These are phyloP conservation scores for Masticophis lateralis DNA, from an alignment of 2,797 vertebrate species.

Conservation along the genomic window DNA sequence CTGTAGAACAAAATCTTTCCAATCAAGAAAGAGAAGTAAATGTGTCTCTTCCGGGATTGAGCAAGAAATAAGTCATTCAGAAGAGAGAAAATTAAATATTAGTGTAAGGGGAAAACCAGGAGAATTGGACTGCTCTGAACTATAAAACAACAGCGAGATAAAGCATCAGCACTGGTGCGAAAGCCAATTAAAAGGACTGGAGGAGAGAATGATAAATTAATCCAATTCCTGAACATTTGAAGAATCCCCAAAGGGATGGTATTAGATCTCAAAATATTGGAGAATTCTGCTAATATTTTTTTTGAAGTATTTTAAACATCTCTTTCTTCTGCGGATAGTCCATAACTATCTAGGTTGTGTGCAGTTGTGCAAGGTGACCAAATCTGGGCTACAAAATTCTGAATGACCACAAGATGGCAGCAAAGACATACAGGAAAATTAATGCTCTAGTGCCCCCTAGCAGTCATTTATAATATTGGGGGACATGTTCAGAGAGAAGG, in stretches of 20 bases:
- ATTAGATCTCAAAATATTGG: slow-evolving; percentile 16
- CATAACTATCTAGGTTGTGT: background rate
- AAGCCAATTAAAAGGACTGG: accelerated
- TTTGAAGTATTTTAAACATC: background rate
- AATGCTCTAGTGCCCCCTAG: background rate
- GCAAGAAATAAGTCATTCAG: background rate
- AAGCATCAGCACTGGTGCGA: background rate
- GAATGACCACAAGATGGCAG: background rate
- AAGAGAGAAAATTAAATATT: background rate
- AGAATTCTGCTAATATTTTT: slow-evolving; percentile 6
- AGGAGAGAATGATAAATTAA: accelerated
- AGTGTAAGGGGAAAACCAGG: no score
- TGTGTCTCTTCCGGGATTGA: background rate
- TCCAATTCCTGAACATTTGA: background rate
- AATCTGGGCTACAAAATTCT: background rate
- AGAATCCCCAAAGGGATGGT: background rate
- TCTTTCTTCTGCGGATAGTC: background rate
- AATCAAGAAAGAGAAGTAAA: background rate
- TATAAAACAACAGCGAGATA: background rate
- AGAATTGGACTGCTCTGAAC: background rate
- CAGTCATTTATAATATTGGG: background rate
- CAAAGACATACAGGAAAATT: background rate
- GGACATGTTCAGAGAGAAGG: background rate
- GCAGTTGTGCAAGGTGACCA: background rate
- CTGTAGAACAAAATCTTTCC: background rate